Base-by-base conservation (phyloP, 2,888 invertebrate species). In the Microctonus brassicae region DNA sequence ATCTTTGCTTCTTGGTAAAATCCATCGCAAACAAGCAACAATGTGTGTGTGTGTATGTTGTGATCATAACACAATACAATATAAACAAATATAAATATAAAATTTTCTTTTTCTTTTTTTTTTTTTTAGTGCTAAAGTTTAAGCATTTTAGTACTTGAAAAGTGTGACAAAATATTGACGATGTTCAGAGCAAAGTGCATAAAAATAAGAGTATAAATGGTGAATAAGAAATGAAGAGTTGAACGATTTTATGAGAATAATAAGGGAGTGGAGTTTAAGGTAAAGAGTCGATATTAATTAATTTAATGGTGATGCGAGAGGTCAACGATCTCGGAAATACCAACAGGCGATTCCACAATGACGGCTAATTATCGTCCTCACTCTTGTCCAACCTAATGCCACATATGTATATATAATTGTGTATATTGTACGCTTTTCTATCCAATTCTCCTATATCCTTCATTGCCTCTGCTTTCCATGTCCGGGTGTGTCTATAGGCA, bases 211-310 rank as follows among this genome's bases (percentile, higher is more conserved):
- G n/a, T n/a, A n/a, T n/a, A n/a, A n/a, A n/a, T n/a, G n/a, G n/a
- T n/a, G n/a, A n/a, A n/a, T n/a, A n/a, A n/a, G n/a, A n/a, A n/a
- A n/a, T n/a, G n/a, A n/a, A n/a, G n/a, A n/a, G n/a, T n/a, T n/a
- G n/a, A n/a, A n/a, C n/a, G n/a, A n/a, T n/a, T n/a, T n/a, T n/a
- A n/a, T n/a, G n/a, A n/a, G n/a, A 47, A 47, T 20, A 17, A 17
- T 47, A 47, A 4, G 4, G 20, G 7, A 1, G 17, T 47, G 10
- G 3, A 29, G 7, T 29, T 11, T 13, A 22, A 36, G 20, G 70
- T 74, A 74, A 74, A 80, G 76, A 78, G 79, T 80, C 78, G 79
- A 82, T 80, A 80, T 82, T 82, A 81, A 80, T 82, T 82, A 81
- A 78, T 29, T 29, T 5, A 29, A 29, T 3, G 75, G 76, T 80